Percentiles rank a stretch among this genome's conserved stretches.
Conservation (phyloP, 2,797 vertebrate species). For the Acanthis flammea region DNA sequence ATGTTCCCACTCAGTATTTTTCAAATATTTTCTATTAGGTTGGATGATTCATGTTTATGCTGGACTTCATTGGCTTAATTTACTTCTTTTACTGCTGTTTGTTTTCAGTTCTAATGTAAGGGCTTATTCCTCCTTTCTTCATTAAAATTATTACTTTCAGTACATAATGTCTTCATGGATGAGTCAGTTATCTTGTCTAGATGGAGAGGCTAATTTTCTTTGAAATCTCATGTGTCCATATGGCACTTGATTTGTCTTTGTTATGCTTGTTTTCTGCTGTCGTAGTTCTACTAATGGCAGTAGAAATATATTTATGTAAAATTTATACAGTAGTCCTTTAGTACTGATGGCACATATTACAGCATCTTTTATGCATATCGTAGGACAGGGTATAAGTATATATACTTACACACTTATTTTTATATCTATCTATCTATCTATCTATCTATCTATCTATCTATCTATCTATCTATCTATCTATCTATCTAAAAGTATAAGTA, state of each 20-base stretch:
- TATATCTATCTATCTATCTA: too few relatives aligned
- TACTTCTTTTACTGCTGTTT: neutral
- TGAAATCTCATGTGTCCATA: neutral
- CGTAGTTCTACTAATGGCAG: neutral
- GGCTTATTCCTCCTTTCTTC: conserved; percentile 4
- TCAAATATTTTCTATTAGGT: conserved; percentile 34
- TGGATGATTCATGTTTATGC: conserved; percentile 25
- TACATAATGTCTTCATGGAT: neutral
- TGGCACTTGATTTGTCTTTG: neutral
- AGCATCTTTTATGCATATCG: neutral
- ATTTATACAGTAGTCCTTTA: neutral
- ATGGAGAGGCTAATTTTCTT: neutral
- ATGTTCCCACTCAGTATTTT: conserved; percentile 56
- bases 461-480: too few relatives aligned
- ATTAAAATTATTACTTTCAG: neutral
- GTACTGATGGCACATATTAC: neutral
- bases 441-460: too few relatives aligned
- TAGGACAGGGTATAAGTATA: neutral
- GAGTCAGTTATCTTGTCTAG: neutral
- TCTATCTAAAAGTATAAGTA: too few relatives aligned
- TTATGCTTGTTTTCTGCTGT: conserved; percentile 9
- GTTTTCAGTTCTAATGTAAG: conserved; percentile 13
- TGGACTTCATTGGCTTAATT: conserved; percentile 6
- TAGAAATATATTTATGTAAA: neutral
- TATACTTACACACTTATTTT: neutral